Percentiles rank a stretch among this genome's conserved stretches.
Conservation (phyloP, 2,113 vertebrate genomes). For the Lycocorax pyrrhopterus region DNA sequence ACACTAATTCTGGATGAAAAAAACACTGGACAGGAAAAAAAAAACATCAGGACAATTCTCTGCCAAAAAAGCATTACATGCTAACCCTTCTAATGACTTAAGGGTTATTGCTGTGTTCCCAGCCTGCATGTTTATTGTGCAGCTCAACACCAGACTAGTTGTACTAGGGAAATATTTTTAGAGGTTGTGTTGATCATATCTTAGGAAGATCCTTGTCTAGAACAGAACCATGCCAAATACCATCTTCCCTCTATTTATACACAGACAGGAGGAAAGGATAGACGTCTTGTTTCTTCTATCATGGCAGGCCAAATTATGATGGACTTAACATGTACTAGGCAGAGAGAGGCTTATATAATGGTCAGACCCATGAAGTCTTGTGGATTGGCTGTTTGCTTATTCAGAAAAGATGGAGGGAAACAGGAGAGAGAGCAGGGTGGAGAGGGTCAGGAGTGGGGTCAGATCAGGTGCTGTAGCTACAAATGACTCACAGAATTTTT, state of each 20-base stretch:
- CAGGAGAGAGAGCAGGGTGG: neutral
- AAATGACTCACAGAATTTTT: neutral
- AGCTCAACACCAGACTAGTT: neutral
- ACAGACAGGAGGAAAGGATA: neutral
- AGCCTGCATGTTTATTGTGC: neutral
- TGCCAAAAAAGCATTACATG: neutral
- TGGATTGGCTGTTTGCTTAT: neutral
- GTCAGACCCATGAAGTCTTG: neutral
- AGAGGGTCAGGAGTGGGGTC: neutral
- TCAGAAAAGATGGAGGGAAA: neutral
- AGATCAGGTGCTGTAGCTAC: neutral
- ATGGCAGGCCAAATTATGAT: neutral
- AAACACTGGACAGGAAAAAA: neutral
- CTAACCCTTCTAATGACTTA: neutral
- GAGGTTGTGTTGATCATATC: neutral
- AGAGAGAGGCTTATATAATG: neutral
- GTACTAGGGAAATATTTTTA: neutral
- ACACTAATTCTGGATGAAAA: neutral
- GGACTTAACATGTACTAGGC: neutral
- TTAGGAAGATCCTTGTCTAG: neutral
- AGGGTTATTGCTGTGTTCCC: neutral
- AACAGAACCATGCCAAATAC: neutral
- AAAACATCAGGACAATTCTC: accelerated
- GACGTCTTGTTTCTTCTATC: neutral
- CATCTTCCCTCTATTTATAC: neutral